These are phyloP conservation scores for Callipepla squamata DNA, from an alignment of 2,113 vertebrate genomes.

Conservation along the genomic window DNA sequence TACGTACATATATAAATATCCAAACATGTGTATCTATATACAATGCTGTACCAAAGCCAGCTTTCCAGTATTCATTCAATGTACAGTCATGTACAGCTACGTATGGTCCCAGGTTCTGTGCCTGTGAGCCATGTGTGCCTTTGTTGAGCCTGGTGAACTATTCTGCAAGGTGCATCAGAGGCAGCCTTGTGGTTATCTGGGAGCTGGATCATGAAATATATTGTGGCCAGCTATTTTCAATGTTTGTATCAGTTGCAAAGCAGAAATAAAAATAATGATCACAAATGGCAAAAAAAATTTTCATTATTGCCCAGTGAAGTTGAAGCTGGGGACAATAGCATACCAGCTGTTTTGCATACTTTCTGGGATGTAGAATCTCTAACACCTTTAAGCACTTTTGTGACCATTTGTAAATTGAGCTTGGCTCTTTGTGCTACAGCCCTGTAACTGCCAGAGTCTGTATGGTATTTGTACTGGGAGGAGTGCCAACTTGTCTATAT, in stretches of 20 bases:
- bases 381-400: neutral
- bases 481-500: neutral
- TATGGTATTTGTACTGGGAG: neutral
- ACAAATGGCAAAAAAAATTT: neutral
- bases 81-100: neutral
- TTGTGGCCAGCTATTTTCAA: neutral
- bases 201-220: neutral
- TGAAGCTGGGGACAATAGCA: conserved; percentile 9
- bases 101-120: rapidly evolving
- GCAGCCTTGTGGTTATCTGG: neutral
- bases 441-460: neutral
- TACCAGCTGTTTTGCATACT: conserved; percentile 25
- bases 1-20: too few species aligned
- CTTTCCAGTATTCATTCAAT: neutral
- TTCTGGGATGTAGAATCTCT: conserved; percentile 1
- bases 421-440: neutral
- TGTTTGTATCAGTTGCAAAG: conserved; percentile 8
- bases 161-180: neutral
- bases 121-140: neutral
- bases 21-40: neutral
- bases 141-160: neutral
- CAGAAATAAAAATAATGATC: conserved; percentile 32
- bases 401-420: conserved; percentile 23
- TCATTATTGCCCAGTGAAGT: neutral
- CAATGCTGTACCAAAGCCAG: neutral